These are phyloP conservation scores for Liolophura sinensis DNA, from an alignment of 1,140 invertebrate genomes.

Conservation along the genomic window DNA sequence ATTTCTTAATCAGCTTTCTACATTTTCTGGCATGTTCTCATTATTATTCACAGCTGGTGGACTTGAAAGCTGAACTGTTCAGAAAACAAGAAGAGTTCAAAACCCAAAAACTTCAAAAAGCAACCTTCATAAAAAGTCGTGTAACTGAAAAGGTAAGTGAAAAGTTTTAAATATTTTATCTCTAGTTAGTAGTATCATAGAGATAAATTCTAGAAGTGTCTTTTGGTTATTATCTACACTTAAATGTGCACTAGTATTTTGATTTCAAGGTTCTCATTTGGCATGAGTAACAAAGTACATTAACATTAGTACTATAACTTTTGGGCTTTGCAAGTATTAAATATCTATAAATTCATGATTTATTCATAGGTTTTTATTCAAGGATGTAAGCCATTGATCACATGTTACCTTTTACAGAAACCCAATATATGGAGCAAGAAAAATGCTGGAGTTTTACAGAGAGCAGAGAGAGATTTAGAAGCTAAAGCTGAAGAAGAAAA, in stretches of 20 bases:
- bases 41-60: constrained; percentile 44
- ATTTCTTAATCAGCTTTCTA: too few species aligned
- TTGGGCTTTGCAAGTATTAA: neutral
- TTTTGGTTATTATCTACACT: neutral
- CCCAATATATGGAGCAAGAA: constrained; percentile 45
- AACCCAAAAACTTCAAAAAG: constrained; percentile 35
- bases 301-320: neutral
- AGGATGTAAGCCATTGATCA: neutral
- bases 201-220: neutral
- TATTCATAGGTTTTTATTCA: neutral
- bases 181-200: neutral
- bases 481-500: constrained; percentile 66
- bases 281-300: neutral
- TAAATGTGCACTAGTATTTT: constrained; percentile 3
- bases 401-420: constrained; percentile 28
- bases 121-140: constrained; percentile 34
- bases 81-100: constrained; percentile 56
- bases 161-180: neutral
- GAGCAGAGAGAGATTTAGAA: constrained; percentile 62
- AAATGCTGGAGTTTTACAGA: constrained; percentile 59
- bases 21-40: too few species aligned
- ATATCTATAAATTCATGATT: neutral
- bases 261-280: neutral
- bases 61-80: constrained; percentile 58
- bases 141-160: constrained; percentile 33